Conservation (phyloP, 2,797 vertebrate species). For the Huso huso region DNA sequence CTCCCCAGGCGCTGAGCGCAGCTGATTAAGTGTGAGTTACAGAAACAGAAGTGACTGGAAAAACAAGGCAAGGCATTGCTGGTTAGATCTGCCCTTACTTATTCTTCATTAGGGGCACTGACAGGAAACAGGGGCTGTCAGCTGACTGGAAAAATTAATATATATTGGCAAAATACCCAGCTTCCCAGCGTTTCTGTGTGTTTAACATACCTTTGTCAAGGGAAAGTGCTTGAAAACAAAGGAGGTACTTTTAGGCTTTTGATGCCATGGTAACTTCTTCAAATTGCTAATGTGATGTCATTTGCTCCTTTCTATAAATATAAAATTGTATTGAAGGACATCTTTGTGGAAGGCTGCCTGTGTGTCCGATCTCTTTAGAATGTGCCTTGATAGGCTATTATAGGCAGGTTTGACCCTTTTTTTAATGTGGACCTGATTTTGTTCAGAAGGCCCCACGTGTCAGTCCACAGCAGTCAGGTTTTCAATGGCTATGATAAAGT, state of each 20-base stretch:
- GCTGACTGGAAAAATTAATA: constrained; percentile 1
- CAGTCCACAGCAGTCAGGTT: constrained; percentile 30
- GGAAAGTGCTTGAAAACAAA: too few species aligned
- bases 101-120: constrained; percentile 17
- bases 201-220: too few species aligned
- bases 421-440: too few species aligned
- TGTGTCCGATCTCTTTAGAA: too few species aligned
- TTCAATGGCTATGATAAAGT: constrained; percentile 37
- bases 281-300: too few species aligned
- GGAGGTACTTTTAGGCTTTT: too few species aligned
- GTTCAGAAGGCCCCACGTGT: constrained; percentile 5
- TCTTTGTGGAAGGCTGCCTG: too few species aligned
- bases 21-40: constrained; percentile 29
- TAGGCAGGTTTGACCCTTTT: too few species aligned
- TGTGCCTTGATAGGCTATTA: too few species aligned
- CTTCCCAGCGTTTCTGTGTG: too few species aligned
- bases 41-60: constrained; percentile 23
- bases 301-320: too few species aligned
- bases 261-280: neutral
- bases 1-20: constrained; percentile 38
- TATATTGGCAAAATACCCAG: neutral
- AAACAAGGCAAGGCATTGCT: constrained; percentile 8
- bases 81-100: constrained; percentile 13
- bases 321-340: too few species aligned
- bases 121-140: constrained; percentile 14